A percentile compares a stretch with the other conserved stretches of the same genome.
Conservation (phyloP, 2,797 vertebrate species). For the Sebastes matsubarae region DNA sequence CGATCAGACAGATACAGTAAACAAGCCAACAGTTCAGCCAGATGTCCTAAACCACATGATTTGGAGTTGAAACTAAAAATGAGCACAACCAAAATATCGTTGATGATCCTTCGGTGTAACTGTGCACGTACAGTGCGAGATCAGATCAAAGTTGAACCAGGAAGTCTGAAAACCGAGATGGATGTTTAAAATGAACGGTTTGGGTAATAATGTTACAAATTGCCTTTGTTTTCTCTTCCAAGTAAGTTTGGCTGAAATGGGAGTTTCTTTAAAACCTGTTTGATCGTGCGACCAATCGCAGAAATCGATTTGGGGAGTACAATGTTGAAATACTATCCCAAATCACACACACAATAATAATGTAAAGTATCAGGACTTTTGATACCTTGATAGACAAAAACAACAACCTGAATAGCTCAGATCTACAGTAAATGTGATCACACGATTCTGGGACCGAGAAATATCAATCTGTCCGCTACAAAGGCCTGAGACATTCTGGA, state of each 20-base stretch:
- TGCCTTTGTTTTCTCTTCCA: neutral
- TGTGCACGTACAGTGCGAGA: neutral
- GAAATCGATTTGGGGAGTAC: neutral
- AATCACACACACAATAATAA: neutral
- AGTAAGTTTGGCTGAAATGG: neutral
- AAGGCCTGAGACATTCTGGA: neutral
- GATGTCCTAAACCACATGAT: neutral
- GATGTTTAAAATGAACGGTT: neutral
- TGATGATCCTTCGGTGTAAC: neutral
- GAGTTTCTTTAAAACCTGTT: neutral
- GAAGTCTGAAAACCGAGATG: neutral
- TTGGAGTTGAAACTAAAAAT: neutral
- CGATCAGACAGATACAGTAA: neutral
- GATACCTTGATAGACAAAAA: neutral
- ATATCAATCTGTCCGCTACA: neutral
- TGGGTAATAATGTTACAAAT: neutral
- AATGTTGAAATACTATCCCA: neutral
- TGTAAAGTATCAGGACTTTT: neutral
- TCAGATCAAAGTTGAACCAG: neutral
- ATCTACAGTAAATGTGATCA: neutral
- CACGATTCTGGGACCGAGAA: neutral
- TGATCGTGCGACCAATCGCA: neutral
- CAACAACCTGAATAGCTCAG: neutral
- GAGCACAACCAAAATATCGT: neutral
- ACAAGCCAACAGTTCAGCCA: neutral